Conservation (phyloP, 2,113 vertebrate genomes). For the Anthoscopus minutus region DNA sequence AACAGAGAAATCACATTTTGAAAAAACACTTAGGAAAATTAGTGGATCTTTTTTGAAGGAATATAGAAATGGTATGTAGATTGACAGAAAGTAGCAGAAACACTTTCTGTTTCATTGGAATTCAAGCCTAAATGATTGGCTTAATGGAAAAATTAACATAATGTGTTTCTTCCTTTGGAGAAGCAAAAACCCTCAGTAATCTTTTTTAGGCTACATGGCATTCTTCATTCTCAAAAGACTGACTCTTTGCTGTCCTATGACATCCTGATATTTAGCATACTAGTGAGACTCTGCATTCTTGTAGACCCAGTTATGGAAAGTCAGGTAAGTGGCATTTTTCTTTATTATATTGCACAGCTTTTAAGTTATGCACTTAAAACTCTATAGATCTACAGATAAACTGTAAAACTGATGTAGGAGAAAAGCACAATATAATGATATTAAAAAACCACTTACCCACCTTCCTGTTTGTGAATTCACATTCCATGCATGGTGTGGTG, state of each 20-base stretch:
- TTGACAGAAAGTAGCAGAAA: not conserved
- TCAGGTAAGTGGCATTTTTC: conserved; percentile 44
- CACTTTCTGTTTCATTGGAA: not conserved
- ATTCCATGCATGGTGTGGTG: not conserved
- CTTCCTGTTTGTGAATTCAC: not conserved
- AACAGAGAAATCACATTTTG: not conserved
- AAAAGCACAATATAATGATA: conserved; percentile 24
- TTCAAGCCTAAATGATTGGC: not conserved
- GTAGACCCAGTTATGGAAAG: not conserved
- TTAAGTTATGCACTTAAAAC: not conserved
- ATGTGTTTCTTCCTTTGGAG: not conserved
- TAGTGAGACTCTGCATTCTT: conserved; percentile 35
- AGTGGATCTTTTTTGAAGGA: not conserved
- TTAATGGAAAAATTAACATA: not conserved
- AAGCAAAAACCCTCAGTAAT: conserved; percentile 16
- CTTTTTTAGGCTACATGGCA: conserved; percentile 12
- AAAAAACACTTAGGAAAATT: not conserved
- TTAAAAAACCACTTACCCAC: conserved; percentile 16
- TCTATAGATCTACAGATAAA: not conserved
- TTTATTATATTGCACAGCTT: conserved; percentile 42
- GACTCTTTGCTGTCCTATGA: not conserved
- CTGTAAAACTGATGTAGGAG: not conserved
- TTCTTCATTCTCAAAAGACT: not conserved
- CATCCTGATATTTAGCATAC: conserved; percentile 1
- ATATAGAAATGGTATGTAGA: not conserved